These are phyloP conservation scores for Lepisosteus osseus DNA, from an alignment of 2,113 vertebrate species.

Conservation along the genomic window DNA sequence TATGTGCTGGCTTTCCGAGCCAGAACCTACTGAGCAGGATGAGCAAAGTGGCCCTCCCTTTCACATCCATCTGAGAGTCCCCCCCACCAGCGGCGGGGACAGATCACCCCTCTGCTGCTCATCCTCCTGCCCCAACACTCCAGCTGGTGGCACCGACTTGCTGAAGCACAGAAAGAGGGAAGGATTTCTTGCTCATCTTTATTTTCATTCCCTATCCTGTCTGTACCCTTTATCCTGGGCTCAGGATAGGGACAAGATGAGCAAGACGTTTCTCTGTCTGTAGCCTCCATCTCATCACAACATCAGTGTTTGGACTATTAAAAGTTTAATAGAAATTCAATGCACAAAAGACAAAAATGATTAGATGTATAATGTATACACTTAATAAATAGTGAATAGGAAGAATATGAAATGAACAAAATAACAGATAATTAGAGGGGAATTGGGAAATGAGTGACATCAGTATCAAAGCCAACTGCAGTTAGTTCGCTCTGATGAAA, in stretches of 20 bases:
- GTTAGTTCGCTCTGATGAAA: neutral
- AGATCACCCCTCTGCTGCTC: neutral
- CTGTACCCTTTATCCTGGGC: too few species aligned
- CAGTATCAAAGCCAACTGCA: too few species aligned
- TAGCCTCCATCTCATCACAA: too few species aligned
- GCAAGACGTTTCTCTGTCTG: too few species aligned
- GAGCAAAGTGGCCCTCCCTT: neutral
- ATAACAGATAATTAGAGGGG: too few species aligned
- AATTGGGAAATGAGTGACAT: neutral
- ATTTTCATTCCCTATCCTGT: too few species aligned
- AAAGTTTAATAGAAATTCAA: neutral
- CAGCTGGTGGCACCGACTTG: too few species aligned
- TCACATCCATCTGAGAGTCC: neutral
- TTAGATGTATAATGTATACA: neutral
- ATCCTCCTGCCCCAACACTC: neutral
- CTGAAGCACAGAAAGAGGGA: too few species aligned
- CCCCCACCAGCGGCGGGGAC: neutral
- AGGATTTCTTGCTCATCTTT: too few species aligned
- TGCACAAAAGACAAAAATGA: neutral
- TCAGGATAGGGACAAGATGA: too few species aligned
- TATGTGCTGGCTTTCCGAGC: slow-evolving; percentile 37
- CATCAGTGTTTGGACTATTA: too few species aligned
- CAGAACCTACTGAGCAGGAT: slow-evolving; percentile 24
- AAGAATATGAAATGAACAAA: neutral
- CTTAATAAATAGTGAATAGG: neutral